Base-by-base conservation (phyloP, 37 sponge, comb jelly and placozoan genomes). In the Hormiphora californensis region DNA sequence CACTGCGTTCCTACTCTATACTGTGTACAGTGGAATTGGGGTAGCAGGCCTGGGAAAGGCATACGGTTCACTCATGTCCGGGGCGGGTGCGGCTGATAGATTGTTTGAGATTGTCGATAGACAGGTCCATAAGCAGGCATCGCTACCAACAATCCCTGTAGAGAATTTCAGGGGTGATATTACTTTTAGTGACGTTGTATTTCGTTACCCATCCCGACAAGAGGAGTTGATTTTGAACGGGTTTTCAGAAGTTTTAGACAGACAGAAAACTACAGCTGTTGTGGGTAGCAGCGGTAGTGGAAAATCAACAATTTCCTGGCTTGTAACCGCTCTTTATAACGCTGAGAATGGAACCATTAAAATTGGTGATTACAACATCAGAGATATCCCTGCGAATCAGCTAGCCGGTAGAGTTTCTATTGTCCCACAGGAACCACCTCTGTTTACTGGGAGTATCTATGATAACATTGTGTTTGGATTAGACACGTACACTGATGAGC, bases 1-100 rank as follows among this genome's bases (percentile, higher is more conserved):
- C 12, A 73, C 81, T 27, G 81, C 39, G n/a, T 73, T 73, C 43
- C 44, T 73, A 11, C 44, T 73, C n/a, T 73, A 73, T 41, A 73
- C 81, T 43, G 81, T 73, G 27, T 73, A 73, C 81, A 73, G 81
- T 73, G 81, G 81, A 36, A 73, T 73, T 43, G 81, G 81, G 17
- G 81, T 73, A 12, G 44, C 81, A 40, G 81, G 81, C 21, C 25
- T 73, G 41, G 81, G 81, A 23, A 73, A 73, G 46, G 81, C 81
- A 40, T 73, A 73, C 25, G 35, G 81, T 73, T 43, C 81, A 40
- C 12, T 73, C 1, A 73, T 73, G 81, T 23, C 81, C 21, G 81
- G 81, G 12, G 81, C 81, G 17, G 81, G 81, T 22, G 81, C 81
- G 17, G 81, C 46, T 4, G 44, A 73, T n/a, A 39, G 81, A 41